A percentile compares a stretch with the other conserved stretches of the same genome.
Evolutionary conservation across 2,888 invertebrate genomes (phyloP).

Genomic region (Spodoptera picta): DNA sequence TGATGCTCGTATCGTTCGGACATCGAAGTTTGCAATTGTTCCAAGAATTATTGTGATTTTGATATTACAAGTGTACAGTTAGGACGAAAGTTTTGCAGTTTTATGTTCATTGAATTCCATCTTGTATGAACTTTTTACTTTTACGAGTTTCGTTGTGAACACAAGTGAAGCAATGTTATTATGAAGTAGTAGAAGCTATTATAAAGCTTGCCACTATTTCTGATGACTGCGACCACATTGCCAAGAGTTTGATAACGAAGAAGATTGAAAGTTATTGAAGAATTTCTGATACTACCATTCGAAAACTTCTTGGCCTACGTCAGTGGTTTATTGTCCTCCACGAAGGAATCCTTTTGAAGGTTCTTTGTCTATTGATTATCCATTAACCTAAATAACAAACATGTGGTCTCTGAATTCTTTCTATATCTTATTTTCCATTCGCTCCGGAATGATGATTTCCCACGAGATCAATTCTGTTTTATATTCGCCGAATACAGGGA

Average conservation of each 20-base stretch:
- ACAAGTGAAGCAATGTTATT: too few species aligned
- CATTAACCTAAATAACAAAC: constrained; percentile 22
- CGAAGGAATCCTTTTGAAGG: too few species aligned
- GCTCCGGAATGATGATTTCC: constrained; percentile 46
- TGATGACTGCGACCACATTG: too few species aligned
- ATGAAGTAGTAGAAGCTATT: too few species aligned
- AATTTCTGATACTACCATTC: too few species aligned
- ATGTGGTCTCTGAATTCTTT: constrained; percentile 14
- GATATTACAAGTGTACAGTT: constrained; percentile 8
- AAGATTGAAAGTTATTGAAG: too few species aligned
- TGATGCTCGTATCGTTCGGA: constrained; percentile 19
- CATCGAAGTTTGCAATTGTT: constrained; percentile 16
- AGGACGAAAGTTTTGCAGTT: not conserved
- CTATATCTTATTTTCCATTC: constrained; percentile 31
- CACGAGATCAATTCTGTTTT: constrained; percentile 41
- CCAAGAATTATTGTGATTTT: constrained; percentile 4
- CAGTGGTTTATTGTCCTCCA: too few species aligned
- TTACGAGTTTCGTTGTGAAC: too few species aligned
- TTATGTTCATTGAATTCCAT: not conserved
- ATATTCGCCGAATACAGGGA: constrained; percentile 32
- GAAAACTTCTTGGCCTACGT: too few species aligned
- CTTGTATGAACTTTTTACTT: not conserved
- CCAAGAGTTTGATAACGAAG: too few species aligned
- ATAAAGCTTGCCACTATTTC: too few species aligned
- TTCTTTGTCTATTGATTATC: constrained; percentile 10